A percentile compares a stretch with the other conserved stretches of the same genome.
Conservation (phyloP, 2,113 vertebrate genomes). For the Psittacula cyanocephala region DNA sequence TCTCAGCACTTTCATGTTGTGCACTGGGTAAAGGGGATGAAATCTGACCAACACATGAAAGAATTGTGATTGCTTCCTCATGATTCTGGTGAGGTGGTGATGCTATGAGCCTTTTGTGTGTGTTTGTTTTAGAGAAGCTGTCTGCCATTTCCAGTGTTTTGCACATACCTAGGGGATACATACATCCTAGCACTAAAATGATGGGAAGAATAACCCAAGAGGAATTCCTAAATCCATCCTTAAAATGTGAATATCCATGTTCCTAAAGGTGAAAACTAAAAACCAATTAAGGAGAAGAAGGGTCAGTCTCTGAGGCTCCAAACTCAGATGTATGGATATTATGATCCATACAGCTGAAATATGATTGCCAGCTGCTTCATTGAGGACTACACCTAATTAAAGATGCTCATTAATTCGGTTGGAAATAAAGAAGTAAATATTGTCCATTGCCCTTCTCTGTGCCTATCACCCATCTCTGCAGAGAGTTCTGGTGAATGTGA, state of each 20-base stretch:
- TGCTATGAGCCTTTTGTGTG: neutral
- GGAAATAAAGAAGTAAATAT: neutral
- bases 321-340: neutral
- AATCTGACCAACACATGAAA: neutral
- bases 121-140: neutral
- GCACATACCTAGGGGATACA: accelerated
- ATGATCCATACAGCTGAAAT: accelerated
- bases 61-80: neutral
- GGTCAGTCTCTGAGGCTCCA: neutral
- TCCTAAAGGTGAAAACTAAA: neutral
- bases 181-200: neutral
- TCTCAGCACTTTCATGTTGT: accelerated
- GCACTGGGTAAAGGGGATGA: neutral
- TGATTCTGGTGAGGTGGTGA: neutral
- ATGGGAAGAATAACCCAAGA: neutral
- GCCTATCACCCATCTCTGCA: neutral
- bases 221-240: neutral
- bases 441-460: neutral
- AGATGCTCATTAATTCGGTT: neutral
- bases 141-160: neutral
- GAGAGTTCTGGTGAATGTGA: neutral
- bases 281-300: accelerated
- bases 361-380: neutral
- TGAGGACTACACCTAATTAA: neutral
- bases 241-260: neutral